Conservation (phyloP, 1,140 invertebrate species). For the Ephestia elutella region DNA sequence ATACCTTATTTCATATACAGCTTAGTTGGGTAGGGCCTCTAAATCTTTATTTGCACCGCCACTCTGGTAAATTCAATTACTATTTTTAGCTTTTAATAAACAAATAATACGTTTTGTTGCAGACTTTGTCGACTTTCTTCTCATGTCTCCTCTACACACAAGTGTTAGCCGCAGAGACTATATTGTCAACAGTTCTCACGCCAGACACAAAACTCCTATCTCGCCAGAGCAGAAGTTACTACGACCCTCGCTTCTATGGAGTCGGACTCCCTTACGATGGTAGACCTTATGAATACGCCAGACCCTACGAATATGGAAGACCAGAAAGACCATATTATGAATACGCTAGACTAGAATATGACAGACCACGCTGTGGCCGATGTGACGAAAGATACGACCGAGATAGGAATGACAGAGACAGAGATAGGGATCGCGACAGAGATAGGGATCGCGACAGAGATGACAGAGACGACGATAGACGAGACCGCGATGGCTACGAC, state of each 20-base stretch:
- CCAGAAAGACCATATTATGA: conserved; percentile 10
- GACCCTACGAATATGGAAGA: background rate
- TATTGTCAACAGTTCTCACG: conserved; percentile 47
- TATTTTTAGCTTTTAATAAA: no score
- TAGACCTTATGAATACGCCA: background rate
- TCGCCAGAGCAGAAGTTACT: conserved; percentile 55
- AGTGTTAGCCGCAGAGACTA: conserved; percentile 33
- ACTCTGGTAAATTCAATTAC: no score
- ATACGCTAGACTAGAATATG: conserved; percentile 40
- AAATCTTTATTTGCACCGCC: no score
- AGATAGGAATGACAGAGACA: conserved; percentile 41
- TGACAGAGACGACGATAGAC: conserved; percentile 12
- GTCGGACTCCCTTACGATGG: conserved; percentile 27
- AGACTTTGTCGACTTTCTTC: conserved; percentile 1
- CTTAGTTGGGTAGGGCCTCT: no score
- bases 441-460: background rate
- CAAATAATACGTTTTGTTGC: no score
- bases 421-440: conserved; percentile 43
- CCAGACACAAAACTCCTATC: conserved; percentile 28
- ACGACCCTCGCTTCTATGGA: conserved; percentile 45
- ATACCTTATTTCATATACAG: no score
- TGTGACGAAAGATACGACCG: conserved; percentile 51
- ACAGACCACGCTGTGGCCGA: conserved; percentile 50
- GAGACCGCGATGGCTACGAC: conserved; percentile 32
- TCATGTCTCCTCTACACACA: background rate